phyloP scores from a whole-genome alignment of 2,888 invertebrate species.

The Cephus sareptanus region DNA sequence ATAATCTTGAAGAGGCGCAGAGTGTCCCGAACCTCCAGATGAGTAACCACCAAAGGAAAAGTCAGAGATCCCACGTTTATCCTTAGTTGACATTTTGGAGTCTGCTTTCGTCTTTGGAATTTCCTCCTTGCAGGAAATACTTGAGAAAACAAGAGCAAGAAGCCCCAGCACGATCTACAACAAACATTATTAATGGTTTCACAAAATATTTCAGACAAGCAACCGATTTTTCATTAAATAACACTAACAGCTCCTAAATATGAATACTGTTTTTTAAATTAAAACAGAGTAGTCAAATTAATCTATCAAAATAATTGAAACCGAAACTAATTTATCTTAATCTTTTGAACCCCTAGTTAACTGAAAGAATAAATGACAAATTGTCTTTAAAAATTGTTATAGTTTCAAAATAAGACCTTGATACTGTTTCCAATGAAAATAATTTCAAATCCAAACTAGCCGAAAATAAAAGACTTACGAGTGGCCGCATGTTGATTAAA shows the following conservation, averaged over 20 bases:
- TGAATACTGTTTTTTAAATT: no score
- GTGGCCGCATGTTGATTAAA: slow-evolving; percentile 47
- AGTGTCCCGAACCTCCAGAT: slow-evolving; percentile 34
- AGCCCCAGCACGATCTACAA: slow-evolving; percentile 50
- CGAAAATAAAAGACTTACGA: slow-evolving; percentile 47
- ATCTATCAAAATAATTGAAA: no score
- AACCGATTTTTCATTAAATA: background rate
- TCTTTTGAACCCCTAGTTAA: no score
- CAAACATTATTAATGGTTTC: background rate
- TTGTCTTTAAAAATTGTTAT: background rate
- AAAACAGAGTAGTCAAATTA: no score
- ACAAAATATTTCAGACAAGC: background rate
- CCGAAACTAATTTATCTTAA: no score
- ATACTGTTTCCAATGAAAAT: slow-evolving; percentile 15
- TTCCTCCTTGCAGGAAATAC: slow-evolving; percentile 37
- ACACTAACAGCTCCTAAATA: no score
- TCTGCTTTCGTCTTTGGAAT: slow-evolving; percentile 2
- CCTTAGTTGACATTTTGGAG: slow-evolving; percentile 35
- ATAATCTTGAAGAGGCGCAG: slow-evolving; percentile 25
- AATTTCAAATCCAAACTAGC: background rate
- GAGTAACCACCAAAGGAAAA: slow-evolving; percentile 42
- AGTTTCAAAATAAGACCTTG: background rate
- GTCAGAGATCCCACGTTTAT: slow-evolving; percentile 56
- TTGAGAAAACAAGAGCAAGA: slow-evolving; percentile 41
- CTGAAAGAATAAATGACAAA: slow-evolving; percentile 4